These are phyloP conservation scores for Agonopterix arenella DNA, from an alignment of 2,888 invertebrate species.

Conservation along the genomic window DNA sequence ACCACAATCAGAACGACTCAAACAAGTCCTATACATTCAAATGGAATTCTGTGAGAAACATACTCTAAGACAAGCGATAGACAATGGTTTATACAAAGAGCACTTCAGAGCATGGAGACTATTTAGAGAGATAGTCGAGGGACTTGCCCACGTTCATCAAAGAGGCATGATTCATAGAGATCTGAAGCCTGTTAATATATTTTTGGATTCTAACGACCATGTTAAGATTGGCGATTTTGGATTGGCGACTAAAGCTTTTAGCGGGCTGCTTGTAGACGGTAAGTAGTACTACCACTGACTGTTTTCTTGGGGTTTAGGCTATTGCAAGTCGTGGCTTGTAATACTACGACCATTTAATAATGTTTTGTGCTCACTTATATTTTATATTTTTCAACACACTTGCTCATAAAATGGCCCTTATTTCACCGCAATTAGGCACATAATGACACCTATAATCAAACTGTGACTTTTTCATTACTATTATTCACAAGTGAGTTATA, in stretches of 20 bases:
- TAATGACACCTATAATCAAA: no score
- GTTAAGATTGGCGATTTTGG: constrained; percentile 99
- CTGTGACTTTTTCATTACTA: no score
- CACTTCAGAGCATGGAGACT: constrained; percentile 91
- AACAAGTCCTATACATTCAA: constrained; percentile 89
- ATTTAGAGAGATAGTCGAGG: constrained; percentile 95
- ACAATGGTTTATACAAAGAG: constrained; percentile 86
- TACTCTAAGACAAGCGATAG: constrained; percentile 89
- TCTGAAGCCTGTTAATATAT: constrained; percentile 93
- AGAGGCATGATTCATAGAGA: constrained; percentile 93
- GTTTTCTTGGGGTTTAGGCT: no score
- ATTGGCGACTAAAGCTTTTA: constrained; percentile 86
- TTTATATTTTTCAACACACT: no score
- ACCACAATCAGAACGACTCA: constrained; percentile 28
- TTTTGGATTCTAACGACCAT: constrained; percentile 95
- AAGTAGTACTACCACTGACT: constrained; percentile 5
- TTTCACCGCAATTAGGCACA: no score
- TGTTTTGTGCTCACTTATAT: no score
- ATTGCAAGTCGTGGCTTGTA: no score
- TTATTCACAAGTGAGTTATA: no score
- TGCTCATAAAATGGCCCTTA: no score
- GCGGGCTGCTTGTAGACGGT: constrained; percentile 63
- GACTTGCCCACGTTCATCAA: constrained; percentile 93
- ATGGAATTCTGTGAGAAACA: constrained; percentile 99
- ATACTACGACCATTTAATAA: no score